Percentiles rank a stretch among this genome's conserved stretches.
phyloP scores from a whole-genome alignment of 2,797 vertebrate species.

The Rhabdophis nuchalis region DNA sequence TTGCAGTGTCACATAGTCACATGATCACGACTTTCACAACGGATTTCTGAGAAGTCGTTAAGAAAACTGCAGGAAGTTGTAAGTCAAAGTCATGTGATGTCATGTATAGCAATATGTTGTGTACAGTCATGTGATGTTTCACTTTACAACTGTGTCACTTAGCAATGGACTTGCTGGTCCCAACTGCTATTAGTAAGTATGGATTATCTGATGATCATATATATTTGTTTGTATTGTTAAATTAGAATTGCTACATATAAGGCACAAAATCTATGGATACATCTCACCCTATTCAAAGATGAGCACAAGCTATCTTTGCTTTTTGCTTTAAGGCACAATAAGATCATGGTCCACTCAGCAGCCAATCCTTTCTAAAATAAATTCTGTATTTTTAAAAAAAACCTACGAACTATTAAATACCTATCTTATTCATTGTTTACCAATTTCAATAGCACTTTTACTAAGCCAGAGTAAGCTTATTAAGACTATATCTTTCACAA shows the following conservation, averaged over 20 bases:
- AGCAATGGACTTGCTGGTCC: not conserved
- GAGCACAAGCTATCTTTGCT: constrained; percentile 13
- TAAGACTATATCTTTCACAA: not conserved
- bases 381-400: constrained; percentile 29
- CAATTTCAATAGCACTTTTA: not conserved
- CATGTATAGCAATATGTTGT: not conserved
- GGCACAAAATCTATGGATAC: constrained; percentile 11
- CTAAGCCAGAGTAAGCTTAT: not conserved
- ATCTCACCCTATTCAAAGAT: constrained; percentile 3
- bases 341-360: not conserved
- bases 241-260: constrained; percentile 28
- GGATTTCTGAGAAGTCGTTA: not conserved
- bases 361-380: not conserved
- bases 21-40: not conserved
- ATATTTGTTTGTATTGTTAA: not conserved
- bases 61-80: not conserved
- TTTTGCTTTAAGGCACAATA: not conserved
- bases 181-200: not conserved
- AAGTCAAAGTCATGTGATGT: not conserved
- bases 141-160: not conserved
- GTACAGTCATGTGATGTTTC: not conserved
- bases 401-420: not conserved
- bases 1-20: not conserved
- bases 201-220: not conserved
- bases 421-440: not conserved